Conservation (phyloP, 2,113 vertebrate species). For the human region DNA sequence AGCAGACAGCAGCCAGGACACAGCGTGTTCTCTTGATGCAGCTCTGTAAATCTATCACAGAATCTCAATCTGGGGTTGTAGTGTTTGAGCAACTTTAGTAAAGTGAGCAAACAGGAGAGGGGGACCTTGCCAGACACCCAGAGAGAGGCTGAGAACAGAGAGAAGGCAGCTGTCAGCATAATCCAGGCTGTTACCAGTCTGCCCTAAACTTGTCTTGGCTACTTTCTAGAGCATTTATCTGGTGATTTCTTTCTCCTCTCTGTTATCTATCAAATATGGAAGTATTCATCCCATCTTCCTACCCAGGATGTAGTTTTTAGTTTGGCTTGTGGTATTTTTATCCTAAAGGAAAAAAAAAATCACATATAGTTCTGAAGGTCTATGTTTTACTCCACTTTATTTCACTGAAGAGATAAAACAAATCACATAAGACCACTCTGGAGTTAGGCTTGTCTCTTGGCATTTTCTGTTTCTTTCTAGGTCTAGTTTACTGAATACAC, state of each 20-base stretch:
- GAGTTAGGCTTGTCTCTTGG: rapidly evolving
- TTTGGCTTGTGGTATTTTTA: background rate
- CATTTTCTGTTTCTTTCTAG: background rate
- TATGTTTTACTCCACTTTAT: background rate
- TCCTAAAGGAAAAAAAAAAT: background rate
- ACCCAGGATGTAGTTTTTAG: background rate
- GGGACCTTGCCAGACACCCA: too few species aligned
- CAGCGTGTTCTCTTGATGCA: background rate
- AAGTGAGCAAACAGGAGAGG: rapidly evolving
- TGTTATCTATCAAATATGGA: too few species aligned
- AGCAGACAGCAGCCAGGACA: background rate
- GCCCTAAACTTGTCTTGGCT: rapidly evolving
- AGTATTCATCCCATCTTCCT: background rate
- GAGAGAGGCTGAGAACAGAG: background rate
- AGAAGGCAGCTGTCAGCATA: background rate
- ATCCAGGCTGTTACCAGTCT: rapidly evolving
- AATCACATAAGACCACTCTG: rapidly evolving
- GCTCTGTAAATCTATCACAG: too few species aligned
- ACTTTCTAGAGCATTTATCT: background rate
- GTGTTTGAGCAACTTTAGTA: background rate
- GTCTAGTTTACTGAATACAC: background rate
- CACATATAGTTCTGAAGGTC: background rate
- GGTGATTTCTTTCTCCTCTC: background rate
- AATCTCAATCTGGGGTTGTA: too few species aligned
- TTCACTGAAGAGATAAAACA: background rate